Conservation (phyloP, 2,888 invertebrate genomes). For the Sesia apiformis region DNA sequence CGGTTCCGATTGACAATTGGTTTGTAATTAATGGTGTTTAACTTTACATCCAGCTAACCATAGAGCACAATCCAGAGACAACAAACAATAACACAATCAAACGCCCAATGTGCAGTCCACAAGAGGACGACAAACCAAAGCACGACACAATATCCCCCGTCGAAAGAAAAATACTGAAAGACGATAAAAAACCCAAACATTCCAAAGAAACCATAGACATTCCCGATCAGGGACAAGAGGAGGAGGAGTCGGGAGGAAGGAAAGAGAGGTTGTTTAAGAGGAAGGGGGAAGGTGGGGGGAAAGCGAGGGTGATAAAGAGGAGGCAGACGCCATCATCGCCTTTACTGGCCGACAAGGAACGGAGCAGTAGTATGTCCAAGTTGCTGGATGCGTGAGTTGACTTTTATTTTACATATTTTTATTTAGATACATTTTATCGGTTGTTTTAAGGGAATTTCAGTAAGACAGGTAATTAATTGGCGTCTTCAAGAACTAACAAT, state of each 20-base stretch:
- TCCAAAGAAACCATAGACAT: not conserved
- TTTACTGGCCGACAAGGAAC: slow-evolving; percentile 81
- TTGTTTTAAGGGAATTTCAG: too few relatives aligned
- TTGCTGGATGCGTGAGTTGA: slow-evolving; percentile 79
- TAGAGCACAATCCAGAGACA: slow-evolving; percentile 91
- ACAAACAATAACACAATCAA: slow-evolving; percentile 29
- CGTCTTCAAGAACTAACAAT: too few relatives aligned
- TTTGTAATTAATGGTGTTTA: too few relatives aligned
- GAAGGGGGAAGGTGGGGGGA: slow-evolving; percentile 53
- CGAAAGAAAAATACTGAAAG: slow-evolving; percentile 64
- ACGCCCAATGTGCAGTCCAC: slow-evolving; percentile 16
- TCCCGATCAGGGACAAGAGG: slow-evolving; percentile 30
- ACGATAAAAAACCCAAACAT: not conserved
- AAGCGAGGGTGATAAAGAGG: slow-evolving; percentile 40
- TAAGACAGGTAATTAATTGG: too few relatives aligned
- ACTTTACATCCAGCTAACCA: slow-evolving; percentile 77
- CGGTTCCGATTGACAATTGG: too few relatives aligned
- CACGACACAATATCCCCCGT: slow-evolving; percentile 58
- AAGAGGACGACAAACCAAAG: slow-evolving; percentile 19
- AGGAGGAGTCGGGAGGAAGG: slow-evolving; percentile 17
- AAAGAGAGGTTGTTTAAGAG: slow-evolving; percentile 62
- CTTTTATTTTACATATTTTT: not conserved
- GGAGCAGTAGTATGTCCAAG: slow-evolving; percentile 90
- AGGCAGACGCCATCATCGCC: slow-evolving; percentile 51
- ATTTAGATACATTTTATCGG: not conserved